A percentile compares a stretch with the other conserved stretches of the same genome.
Evolutionary conservation across 1,140 invertebrate species (phyloP).

Genomic region (Samia ricini): DNA sequence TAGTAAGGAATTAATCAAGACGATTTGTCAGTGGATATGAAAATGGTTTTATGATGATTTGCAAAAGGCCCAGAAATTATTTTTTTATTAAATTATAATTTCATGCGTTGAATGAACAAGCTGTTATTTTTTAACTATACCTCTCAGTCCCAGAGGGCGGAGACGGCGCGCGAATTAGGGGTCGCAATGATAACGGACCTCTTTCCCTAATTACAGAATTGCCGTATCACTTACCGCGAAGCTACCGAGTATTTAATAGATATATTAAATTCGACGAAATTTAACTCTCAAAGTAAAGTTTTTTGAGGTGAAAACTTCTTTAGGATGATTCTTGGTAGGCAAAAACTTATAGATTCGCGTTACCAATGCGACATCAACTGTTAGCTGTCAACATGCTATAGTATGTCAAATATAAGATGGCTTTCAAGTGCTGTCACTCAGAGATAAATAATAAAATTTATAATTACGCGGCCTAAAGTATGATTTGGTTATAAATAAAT

Average conservation of each 20-base stretch:
- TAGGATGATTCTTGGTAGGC: too few relatives aligned
- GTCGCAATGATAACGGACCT: constrained; percentile 17
- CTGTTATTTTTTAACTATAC: neutral
- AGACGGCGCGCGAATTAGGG: constrained; percentile 10
- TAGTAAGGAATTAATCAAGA: too few relatives aligned
- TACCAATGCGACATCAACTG: too few relatives aligned
- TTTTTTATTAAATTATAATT: neutral
- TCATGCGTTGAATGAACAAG: neutral
- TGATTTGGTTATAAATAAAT: too few relatives aligned
- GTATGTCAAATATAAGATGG: too few relatives aligned
- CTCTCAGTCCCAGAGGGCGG: neutral
- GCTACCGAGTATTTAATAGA: neutral
- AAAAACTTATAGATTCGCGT: too few relatives aligned
- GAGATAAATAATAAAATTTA: too few relatives aligned
- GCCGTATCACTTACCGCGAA: neutral
- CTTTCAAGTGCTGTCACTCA: too few relatives aligned
- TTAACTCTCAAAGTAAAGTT: neutral
- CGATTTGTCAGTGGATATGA: too few relatives aligned
- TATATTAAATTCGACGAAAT: neutral
- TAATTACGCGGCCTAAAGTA: too few relatives aligned
- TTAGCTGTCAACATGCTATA: too few relatives aligned
- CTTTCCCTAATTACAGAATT: constrained; percentile 21
- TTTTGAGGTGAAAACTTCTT: too few relatives aligned
- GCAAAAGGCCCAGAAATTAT: neutral
- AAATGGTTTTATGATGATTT: neutral